Conservation (phyloP, 2,888 invertebrate species). For the Cephalotes varians region DNA sequence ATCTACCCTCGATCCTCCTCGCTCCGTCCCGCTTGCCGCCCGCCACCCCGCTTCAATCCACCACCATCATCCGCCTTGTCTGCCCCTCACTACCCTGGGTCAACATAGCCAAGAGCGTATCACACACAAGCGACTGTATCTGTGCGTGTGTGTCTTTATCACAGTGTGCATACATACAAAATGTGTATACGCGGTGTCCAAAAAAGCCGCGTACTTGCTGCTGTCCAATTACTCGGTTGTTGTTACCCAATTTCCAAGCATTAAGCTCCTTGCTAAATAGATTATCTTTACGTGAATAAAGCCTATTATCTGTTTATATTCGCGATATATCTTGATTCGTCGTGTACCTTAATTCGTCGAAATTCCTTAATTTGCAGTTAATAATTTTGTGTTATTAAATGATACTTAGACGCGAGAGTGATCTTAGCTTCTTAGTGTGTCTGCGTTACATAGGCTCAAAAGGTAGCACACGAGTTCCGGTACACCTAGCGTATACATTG, state of each 20-base stretch:
- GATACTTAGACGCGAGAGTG: neutral
- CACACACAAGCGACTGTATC: constrained; percentile 24
- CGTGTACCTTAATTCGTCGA: neutral
- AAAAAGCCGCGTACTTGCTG: constrained; percentile 4
- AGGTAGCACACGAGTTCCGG: neutral
- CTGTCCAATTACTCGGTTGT: constrained; percentile 5
- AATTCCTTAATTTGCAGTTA: neutral
- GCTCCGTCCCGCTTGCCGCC: constrained; percentile 21
- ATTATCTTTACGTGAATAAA: constrained; percentile 15
- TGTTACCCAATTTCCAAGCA: constrained; percentile 18
- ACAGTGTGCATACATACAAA: constrained; percentile 13
- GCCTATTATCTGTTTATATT: constrained; percentile 27
- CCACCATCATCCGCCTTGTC: constrained; percentile 16
- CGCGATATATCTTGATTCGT: too few relatives aligned
- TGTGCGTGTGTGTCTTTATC: constrained; percentile 22
- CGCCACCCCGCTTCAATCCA: constrained; percentile 41
- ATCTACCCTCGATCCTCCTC: constrained; percentile 30
- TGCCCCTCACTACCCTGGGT: constrained; percentile 32
- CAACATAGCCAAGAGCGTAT: constrained; percentile 54
- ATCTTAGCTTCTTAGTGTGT: neutral
- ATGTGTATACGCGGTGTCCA: constrained; percentile 33
- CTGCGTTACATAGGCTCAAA: neutral
- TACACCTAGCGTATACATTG: neutral
- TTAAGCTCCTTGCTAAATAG: constrained; percentile 25
- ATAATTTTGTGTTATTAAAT: neutral